Conservation (phyloP, 2,113 vertebrate species). For the Orthonyx spaldingii region DNA sequence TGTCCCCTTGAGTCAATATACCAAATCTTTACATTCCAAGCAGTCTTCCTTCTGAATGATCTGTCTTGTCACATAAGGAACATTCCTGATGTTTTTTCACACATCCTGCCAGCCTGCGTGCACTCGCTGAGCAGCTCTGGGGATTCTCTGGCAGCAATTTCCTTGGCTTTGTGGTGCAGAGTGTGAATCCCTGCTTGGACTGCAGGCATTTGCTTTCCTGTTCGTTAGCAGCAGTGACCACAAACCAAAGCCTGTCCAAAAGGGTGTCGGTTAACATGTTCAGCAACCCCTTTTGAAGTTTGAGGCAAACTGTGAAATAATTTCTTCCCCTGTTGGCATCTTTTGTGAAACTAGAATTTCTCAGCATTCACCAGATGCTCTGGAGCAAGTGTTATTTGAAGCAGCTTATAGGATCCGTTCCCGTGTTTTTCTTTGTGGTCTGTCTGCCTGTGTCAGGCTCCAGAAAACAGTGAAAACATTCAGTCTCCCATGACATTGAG, state of each 20-base stretch:
- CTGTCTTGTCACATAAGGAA: background rate
- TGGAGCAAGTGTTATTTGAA: constrained; percentile 45
- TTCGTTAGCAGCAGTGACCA: background rate
- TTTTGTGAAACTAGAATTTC: constrained; percentile 29
- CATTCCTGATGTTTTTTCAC: background rate
- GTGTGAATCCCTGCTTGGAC: background rate
- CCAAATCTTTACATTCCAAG: background rate
- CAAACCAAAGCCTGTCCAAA: constrained; percentile 33
- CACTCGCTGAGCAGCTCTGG: background rate
- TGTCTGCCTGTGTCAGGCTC: constrained; percentile 44
- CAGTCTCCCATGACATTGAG: constrained; percentile 19
- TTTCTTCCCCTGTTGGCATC: constrained; percentile 47
- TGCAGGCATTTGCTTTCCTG: constrained; percentile 12
- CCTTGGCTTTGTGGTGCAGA: background rate
- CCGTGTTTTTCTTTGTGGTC: constrained; percentile 35
- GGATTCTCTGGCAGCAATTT: background rate
- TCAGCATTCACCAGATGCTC: constrained; percentile 36
- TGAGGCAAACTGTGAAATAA: constrained; percentile 24
- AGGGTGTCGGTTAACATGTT: background rate
- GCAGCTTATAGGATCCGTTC: constrained; percentile 22
- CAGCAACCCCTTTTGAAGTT: constrained; percentile 22
- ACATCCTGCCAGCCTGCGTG: background rate
- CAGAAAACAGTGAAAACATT: constrained; percentile 40
- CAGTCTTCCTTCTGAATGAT: background rate
- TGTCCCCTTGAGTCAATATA: background rate